Conservation (phyloP, 37 sponge, comb jelly and placozoan genomes). For the Cliona cf. orientalis region DNA sequence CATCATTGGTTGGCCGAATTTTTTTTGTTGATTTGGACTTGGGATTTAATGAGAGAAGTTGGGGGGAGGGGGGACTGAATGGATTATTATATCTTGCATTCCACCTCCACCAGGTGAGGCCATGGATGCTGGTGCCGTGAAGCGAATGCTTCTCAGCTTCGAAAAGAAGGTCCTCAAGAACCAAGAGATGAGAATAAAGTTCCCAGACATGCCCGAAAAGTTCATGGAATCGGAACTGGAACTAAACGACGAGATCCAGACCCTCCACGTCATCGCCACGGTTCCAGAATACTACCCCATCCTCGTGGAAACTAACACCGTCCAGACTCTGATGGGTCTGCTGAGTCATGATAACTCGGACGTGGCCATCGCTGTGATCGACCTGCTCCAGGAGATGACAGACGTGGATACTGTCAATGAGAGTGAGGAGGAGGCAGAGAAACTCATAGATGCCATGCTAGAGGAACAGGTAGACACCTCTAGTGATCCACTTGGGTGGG, state of each 20-base stretch:
- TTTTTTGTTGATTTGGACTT: neutral
- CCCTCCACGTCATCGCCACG: conserved; percentile 87
- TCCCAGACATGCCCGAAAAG: conserved; percentile 89
- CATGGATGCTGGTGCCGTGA: conserved; percentile 78
- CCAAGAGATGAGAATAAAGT: conserved; percentile 96
- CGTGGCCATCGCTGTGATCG: conserved; percentile 83
- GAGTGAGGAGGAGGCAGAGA: conserved; percentile 82
- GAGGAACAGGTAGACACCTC: conserved; percentile 50
- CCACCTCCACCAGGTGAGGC: conserved; percentile 35
- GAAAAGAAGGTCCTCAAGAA: conserved; percentile 91
- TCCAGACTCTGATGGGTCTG: conserved; percentile 84
- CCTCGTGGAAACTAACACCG: conserved; percentile 61
- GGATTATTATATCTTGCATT: neutral
- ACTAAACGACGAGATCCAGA: conserved; percentile 93
- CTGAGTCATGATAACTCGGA: conserved; percentile 94
- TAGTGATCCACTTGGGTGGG: too few species aligned
- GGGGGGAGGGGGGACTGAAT: neutral
- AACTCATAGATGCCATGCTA: conserved; percentile 78
- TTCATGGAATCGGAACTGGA: conserved; percentile 98
- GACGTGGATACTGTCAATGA: conserved; percentile 87
- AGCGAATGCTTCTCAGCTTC: conserved; percentile 88
- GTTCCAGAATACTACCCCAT: conserved; percentile 88
- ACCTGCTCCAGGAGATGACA: conserved; percentile 94
- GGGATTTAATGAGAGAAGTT: neutral
- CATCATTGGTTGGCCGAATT: too few species aligned